These are phyloP conservation scores for Penaeus japonicus DNA, from an alignment of 1,140 invertebrate genomes.

Conservation along the genomic window DNA sequence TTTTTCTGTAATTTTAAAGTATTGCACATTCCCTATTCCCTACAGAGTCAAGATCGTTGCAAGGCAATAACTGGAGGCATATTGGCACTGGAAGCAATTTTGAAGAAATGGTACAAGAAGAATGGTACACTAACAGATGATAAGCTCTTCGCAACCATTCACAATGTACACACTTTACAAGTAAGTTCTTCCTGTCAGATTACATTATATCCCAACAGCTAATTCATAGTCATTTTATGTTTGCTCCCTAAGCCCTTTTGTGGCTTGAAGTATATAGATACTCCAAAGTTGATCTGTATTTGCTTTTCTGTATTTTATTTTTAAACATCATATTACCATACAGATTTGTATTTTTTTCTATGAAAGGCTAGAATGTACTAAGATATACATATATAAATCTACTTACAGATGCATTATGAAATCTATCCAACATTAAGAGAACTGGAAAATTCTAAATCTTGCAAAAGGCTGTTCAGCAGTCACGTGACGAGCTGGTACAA, in stretches of 20 bases:
- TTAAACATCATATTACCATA: background rate
- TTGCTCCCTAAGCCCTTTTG: too few species aligned
- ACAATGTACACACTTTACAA: slow-evolving; percentile 21
- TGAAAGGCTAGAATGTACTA: too few species aligned
- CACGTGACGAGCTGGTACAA: slow-evolving; percentile 27
- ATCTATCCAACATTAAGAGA: slow-evolving; percentile 41
- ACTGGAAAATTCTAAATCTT: slow-evolving; percentile 6
- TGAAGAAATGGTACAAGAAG: background rate
- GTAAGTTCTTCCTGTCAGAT: background rate
- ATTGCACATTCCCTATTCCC: too few species aligned
- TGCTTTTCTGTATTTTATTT: too few species aligned
- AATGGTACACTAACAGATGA: background rate
- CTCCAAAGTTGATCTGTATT: too few species aligned
- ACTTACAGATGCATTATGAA: slow-evolving; percentile 31
- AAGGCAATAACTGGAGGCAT: slow-evolving; percentile 12
- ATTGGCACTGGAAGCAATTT: background rate
- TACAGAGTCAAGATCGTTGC: background rate
- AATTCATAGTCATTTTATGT: too few species aligned
- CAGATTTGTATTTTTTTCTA: background rate
- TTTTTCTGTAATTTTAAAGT: too few species aligned
- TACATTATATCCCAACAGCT: background rate
- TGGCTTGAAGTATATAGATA: too few species aligned
- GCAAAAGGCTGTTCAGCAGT: slow-evolving; percentile 11
- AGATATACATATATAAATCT: background rate
- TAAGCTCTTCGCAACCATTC: background rate